Evolutionary conservation across 2,888 invertebrate species (phyloP).

Genomic region (Phrixothrix hirtus): DNA sequence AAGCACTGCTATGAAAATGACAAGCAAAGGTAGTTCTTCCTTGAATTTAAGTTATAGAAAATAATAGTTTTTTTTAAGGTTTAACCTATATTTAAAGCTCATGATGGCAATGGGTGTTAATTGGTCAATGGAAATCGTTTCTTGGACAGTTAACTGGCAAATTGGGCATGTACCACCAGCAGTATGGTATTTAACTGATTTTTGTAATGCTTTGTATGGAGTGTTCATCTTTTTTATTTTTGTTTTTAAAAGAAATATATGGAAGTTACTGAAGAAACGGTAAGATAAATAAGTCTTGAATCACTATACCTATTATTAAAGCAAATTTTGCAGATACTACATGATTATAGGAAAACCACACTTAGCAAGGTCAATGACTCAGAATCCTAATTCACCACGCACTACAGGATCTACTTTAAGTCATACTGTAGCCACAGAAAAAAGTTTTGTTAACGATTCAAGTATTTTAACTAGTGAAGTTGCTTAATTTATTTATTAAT

Average conservation of each 20-base stretch:
- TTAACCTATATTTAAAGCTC: conserved; percentile 76
- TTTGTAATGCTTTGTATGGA: conserved; percentile 70
- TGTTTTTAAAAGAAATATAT: conserved; percentile 71
- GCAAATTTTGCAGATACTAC: conserved; percentile 27
- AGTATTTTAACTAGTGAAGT: conserved; percentile 25
- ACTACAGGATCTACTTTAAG: conserved; percentile 21
- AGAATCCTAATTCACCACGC: conserved; percentile 18
- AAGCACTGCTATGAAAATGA: conserved; percentile 60
- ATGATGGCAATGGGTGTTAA: conserved; percentile 86
- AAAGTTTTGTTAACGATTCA: conserved; percentile 21
- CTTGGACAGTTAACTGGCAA: conserved; percentile 61
- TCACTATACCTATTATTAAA: no score
- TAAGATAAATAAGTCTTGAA: no score
- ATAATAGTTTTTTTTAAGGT: conserved; percentile 59
- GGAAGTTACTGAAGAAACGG: conserved; percentile 65
- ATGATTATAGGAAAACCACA: conserved; percentile 25
- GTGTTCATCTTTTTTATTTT: conserved; percentile 73
- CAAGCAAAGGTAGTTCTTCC: conserved; percentile 51
- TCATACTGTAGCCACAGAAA: conserved; percentile 11
- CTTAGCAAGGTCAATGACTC: conserved; percentile 19
- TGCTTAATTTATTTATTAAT: no score
- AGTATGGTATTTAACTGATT: conserved; percentile 67
- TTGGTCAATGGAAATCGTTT: conserved; percentile 79
- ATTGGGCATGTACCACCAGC: conserved; percentile 50
- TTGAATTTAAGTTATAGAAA: background rate